Conservation (phyloP, 2,888 invertebrate species). For the Corbicula japonica region DNA sequence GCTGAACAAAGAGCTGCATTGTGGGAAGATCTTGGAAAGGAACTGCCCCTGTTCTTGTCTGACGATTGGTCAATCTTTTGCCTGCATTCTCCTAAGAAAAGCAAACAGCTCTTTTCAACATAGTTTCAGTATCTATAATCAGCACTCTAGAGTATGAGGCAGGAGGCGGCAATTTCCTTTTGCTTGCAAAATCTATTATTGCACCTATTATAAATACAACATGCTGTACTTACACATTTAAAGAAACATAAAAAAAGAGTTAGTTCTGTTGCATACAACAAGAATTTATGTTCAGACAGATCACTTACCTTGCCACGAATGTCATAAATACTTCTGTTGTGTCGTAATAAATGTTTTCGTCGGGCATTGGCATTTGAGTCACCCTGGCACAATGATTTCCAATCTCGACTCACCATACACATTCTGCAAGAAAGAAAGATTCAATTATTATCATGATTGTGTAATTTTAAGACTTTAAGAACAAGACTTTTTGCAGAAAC, state of each 20-base stretch:
- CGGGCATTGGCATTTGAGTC: constrained; percentile 39
- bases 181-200: no score
- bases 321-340: not conserved
- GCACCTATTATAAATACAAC: no score
- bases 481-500: no score
- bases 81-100: constrained; percentile 56
- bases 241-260: no score
- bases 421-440: constrained; percentile 56
- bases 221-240: no score
- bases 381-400: constrained; percentile 55
- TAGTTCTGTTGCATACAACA: no score
- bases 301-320: constrained; percentile 42
- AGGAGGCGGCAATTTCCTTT: no score
- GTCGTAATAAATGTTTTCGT: constrained; percentile 41
- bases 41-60: not conserved
- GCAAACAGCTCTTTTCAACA: not conserved
- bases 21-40: constrained; percentile 49
- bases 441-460: not conserved
- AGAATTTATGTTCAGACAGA: not conserved
- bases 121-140: not conserved
- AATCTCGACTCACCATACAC: constrained; percentile 56
- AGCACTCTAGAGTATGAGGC: constrained; percentile 1
- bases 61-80: constrained; percentile 27
- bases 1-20: constrained; percentile 34
- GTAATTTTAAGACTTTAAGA: not conserved